A percentile compares a stretch with the other conserved stretches of the same genome.
These are phyloP conservation scores for Penelope pileata DNA, from an alignment of 2,113 vertebrate genomes.

Conservation along the genomic window DNA sequence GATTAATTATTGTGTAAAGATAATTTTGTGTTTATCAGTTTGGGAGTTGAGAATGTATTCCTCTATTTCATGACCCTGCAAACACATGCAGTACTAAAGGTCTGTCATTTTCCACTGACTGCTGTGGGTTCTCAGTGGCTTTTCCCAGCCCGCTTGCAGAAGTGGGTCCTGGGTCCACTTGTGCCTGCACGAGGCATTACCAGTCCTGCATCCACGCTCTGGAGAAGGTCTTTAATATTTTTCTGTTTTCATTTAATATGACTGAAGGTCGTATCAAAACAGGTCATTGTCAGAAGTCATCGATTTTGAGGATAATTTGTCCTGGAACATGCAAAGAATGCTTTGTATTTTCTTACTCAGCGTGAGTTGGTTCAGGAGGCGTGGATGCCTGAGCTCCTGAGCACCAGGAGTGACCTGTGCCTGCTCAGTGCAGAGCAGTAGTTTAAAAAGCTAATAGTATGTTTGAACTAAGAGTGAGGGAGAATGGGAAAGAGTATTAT, in stretches of 20 bases:
- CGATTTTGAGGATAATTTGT: neutral
- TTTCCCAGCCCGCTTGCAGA: neutral
- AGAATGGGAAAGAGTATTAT: slow-evolving; percentile 50
- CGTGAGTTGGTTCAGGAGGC: neutral
- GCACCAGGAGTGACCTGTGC: slow-evolving; percentile 8
- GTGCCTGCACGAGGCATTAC: neutral
- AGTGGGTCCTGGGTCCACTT: neutral
- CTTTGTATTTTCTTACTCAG: neutral
- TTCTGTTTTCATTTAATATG: neutral
- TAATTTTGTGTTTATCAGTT: slow-evolving; percentile 14
- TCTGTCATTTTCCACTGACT: neutral
- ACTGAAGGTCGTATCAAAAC: neutral
- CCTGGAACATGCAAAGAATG: neutral
- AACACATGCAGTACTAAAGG: neutral
- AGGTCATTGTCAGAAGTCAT: neutral
- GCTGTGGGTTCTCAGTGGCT: neutral
- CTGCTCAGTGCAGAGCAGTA: neutral
- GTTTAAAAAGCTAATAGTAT: slow-evolving; percentile 48
- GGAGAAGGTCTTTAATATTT: neutral
- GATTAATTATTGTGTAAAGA: slow-evolving; percentile 6
- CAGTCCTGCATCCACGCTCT: fast-evolving
- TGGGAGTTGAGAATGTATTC: neutral
- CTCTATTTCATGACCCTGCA: neutral
- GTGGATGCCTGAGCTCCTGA: neutral
- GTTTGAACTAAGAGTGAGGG: slow-evolving; percentile 14